These are phyloP conservation scores for Python bivittatus DNA, from an alignment of 2,113 vertebrate species.

Conservation along the genomic window DNA sequence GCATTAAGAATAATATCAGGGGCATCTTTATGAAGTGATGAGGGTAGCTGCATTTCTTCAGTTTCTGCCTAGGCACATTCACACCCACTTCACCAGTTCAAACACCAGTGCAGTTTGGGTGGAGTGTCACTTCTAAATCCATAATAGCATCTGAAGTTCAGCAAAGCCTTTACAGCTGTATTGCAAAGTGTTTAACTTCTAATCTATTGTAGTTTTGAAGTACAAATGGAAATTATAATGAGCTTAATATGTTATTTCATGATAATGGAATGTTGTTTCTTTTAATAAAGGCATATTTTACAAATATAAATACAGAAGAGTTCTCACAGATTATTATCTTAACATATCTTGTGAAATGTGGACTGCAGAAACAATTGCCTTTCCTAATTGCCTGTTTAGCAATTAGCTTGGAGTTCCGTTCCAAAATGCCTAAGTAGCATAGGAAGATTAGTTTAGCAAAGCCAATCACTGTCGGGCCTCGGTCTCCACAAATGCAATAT, in stretches of 20 bases:
- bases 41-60: not conserved
- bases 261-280: not conserved
- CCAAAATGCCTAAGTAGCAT: not conserved
- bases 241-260: not conserved
- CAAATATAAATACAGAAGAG: not conserved
- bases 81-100: not conserved
- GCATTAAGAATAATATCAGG: not conserved
- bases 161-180: not conserved
- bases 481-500: not conserved
- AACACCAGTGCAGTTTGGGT: not conserved
- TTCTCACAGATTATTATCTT: not conserved
- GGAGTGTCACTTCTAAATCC: not conserved
- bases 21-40: not conserved
- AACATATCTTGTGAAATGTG: not conserved
- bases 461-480: not conserved
- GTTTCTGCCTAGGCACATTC: not conserved
- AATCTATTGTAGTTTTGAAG: not conserved
- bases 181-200: not conserved
- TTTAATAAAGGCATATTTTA: not conserved
- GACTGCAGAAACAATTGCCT: not conserved
- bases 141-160: not conserved
- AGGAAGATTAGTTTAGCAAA: not conserved
- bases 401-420: not conserved
- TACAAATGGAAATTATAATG: not conserved
- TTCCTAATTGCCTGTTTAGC: not conserved